These are phyloP conservation scores for Bergia puertoricense DNA, from an alignment of 92 coral and sea anemone genomes.

Conservation along the genomic window DNA sequence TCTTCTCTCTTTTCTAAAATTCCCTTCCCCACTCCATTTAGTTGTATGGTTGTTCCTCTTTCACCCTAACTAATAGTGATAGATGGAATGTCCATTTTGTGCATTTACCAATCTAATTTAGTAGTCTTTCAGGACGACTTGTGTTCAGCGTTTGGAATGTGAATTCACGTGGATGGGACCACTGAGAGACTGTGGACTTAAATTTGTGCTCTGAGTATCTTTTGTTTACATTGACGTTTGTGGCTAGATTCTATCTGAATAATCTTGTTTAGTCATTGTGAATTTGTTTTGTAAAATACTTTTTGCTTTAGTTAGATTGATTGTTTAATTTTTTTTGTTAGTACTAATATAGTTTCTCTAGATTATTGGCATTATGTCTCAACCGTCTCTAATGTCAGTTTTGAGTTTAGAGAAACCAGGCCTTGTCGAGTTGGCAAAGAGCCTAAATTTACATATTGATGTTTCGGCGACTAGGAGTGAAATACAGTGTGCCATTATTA, in stretches of 20 bases:
- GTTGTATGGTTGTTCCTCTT: conserved; percentile 18
- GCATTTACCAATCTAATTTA: conserved; percentile 17
- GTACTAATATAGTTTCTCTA: conserved; percentile 17
- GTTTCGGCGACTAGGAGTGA: conserved; percentile 20
- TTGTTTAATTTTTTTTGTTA: conserved; percentile 15
- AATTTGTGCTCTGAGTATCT: conserved; percentile 18
- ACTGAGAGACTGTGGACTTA: conserved; percentile 19
- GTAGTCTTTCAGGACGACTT: conserved; percentile 19
- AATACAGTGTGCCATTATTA: conserved; percentile 17
- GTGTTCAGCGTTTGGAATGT: conserved; percentile 19
- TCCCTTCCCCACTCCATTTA: conserved; percentile 20
- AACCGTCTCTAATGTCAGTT: conserved; percentile 18
- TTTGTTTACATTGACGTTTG: conserved; percentile 17
- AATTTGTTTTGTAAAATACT: conserved; percentile 15
- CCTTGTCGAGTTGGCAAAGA: conserved; percentile 20
- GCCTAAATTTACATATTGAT: conserved; percentile 17
- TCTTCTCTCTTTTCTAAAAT: conserved; percentile 17
- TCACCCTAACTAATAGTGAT: conserved; percentile 18
- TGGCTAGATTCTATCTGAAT: conserved; percentile 18
- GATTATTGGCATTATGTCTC: conserved; percentile 18
- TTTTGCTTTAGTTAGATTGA: conserved; percentile 17
- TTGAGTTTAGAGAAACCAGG: conserved; percentile 18
- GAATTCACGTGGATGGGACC: conserved; percentile 20
- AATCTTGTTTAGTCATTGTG: conserved; percentile 17
- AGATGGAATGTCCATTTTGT: conserved; percentile 18